Evolutionary conservation across 2,888 invertebrate species (phyloP), one percentile per base, ranked within the genome.

Genomic region (Caenorhabditis uteleia): DNA sequence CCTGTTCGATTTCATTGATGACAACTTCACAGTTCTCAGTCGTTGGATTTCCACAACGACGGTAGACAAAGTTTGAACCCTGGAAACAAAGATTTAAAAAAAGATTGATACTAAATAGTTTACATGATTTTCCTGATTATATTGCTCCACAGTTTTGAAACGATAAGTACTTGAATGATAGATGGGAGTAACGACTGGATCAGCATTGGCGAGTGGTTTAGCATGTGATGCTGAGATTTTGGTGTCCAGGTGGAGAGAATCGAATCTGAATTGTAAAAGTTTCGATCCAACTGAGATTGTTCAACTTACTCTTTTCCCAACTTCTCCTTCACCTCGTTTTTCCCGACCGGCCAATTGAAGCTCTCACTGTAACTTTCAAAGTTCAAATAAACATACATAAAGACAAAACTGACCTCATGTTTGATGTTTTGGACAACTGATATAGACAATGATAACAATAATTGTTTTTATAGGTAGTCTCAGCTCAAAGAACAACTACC

Each of bases 31-130:
- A 60, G 18, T 67, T 68, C 39, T 70, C 72, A 4, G 68, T 67
- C 10, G 76, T 76, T 20, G 76, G 76, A 36, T 76, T 76, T 49
- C 69, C 68, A 44, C 68, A 70, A n/a, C 74, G 45, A 21, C 57
- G 61, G 20, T 75, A 75, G 16, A 70, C 66, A 40, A 50, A 65
- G 42, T 69, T 70, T 8, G 59, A 47, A 3, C 70, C 75, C 60
- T 73, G 34, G 38, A 58, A 21, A 20, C 10, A 7, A 27, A n/a
- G n/a, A n/a, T n/a, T n/a, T n/a, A n/a, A n/a, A n/a, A n/a, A n/a
- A n/a, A n/a, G n/a, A n/a, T n/a, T n/a, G n/a, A n/a, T n/a, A n/a
- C n/a, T n/a, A n/a, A n/a, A 38, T n/a, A 21, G 29, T 48, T 44
- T 39, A 68, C 70, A 51, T 74, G 74, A 20, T 66, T 70, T 0